These are phyloP conservation scores for Leucosticte australis DNA, from an alignment of 2,113 vertebrate genomes.

Conservation along the genomic window DNA sequence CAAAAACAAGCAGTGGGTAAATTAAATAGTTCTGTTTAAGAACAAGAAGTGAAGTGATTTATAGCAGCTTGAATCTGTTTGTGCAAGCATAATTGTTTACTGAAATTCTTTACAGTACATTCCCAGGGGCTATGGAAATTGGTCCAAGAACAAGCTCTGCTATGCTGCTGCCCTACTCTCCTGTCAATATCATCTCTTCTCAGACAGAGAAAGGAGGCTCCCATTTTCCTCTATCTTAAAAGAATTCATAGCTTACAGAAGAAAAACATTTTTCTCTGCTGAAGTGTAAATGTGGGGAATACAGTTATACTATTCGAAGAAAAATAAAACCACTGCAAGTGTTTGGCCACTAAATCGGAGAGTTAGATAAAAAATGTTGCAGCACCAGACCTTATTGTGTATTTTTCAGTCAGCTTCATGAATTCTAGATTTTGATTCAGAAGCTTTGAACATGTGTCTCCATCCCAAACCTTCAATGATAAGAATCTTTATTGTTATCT, in stretches of 20 bases:
- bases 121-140: conserved; percentile 27
- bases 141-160: background rate
- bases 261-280: background rate
- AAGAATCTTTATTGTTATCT: background rate
- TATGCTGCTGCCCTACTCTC: background rate
- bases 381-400: background rate
- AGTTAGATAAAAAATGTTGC: background rate
- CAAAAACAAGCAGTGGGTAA: background rate
- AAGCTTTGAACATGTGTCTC: background rate
- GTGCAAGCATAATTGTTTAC: conserved; percentile 24
- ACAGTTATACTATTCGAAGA: background rate
- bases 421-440: background rate
- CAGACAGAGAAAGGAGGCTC: background rate
- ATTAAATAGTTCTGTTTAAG: background rate
- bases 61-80: conserved; percentile 41
- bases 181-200: background rate
- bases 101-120: conserved; percentile 8
- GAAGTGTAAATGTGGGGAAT: background rate
- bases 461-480: background rate
- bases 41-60: conserved; percentile 9
- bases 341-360: background rate
- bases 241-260: background rate
- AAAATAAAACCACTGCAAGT: background rate
- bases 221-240: background rate
- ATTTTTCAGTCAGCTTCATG: background rate